Evolutionary conservation across 2,797 vertebrate genomes (phyloP).

Genomic region (Gallinago stenura): DNA sequence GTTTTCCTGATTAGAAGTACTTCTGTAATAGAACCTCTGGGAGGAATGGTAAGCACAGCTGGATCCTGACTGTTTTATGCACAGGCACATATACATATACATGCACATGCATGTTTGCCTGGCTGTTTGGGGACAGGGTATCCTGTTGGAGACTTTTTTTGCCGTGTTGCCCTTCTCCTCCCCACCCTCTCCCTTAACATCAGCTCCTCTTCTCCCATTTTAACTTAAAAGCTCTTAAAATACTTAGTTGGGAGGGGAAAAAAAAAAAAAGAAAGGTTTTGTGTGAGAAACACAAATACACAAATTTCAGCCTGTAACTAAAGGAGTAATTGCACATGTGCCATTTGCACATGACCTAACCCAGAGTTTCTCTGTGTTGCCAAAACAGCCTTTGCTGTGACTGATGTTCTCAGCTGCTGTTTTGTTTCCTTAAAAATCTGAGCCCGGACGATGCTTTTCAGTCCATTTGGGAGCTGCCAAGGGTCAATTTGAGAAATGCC

Average conservation of each 20-base stretch:
- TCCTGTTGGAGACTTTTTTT: background rate
- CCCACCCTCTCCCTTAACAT: background rate
- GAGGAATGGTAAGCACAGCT: background rate
- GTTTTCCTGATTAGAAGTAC: background rate
- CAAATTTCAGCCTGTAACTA: conserved; percentile 6
- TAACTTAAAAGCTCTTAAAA: background rate
- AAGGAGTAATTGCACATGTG: background rate
- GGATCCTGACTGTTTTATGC: background rate
- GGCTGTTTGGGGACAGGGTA: background rate
- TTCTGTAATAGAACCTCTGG: background rate
- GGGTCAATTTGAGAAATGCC: background rate
- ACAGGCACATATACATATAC: background rate
- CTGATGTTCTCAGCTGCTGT: conserved; percentile 62
- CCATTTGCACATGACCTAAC: conserved; percentile 28
- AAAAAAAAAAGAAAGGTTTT: background rate
- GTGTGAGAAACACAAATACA: background rate
- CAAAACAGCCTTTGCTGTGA: conserved; percentile 40
- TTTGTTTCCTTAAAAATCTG: conserved; percentile 52
- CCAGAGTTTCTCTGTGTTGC: background rate
- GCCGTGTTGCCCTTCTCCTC: background rate
- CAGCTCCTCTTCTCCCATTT: background rate
- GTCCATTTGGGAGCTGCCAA: background rate
- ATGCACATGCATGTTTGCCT: rapidly evolving
- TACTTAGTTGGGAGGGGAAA: background rate
- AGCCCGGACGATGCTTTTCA: rapidly evolving